Evolutionary conservation across 2,888 invertebrate species (phyloP).

Genomic region (Drosophila quinaria): DNA sequence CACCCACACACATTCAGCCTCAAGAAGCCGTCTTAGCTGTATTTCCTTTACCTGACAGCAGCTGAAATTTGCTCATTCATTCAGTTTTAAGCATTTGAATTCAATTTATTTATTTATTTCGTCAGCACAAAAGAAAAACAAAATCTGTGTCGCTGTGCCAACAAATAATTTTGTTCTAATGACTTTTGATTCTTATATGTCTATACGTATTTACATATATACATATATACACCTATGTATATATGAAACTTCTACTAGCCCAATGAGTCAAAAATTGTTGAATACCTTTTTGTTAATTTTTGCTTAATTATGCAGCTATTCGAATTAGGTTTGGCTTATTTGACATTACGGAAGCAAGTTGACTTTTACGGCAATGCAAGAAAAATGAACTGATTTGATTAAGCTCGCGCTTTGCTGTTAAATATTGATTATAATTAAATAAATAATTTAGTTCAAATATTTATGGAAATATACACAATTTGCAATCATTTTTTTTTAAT

Average conservation of each 20-base stretch:
- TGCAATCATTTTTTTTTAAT: not conserved
- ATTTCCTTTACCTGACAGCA: constrained; percentile 48
- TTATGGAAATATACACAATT: not conserved
- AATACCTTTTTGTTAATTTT: constrained; percentile 38
- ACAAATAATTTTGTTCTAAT: constrained; percentile 73
- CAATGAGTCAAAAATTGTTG: constrained; percentile 38
- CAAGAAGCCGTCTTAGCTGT: constrained; percentile 17
- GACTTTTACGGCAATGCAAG: constrained; percentile 61
- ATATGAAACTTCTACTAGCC: constrained; percentile 16
- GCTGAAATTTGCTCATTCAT: constrained; percentile 33
- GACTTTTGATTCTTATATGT: constrained; percentile 54
- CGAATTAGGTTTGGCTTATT: constrained; percentile 58
- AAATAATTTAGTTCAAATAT: constrained; percentile 5
- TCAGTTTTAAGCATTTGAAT: constrained; percentile 58
- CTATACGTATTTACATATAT: constrained; percentile 13
- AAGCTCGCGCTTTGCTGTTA: constrained; percentile 38
- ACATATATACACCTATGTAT: not conserved
- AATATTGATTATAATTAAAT: constrained; percentile 18
- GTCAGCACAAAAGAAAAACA: constrained; percentile 23
- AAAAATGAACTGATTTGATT: constrained; percentile 31
- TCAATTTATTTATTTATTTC: constrained; percentile 69
- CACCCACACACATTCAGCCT: constrained; percentile 54
- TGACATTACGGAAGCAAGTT: constrained; percentile 72
- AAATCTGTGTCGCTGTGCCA: constrained; percentile 70
- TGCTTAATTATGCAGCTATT: constrained; percentile 70